Conservation (phyloP, 2,888 invertebrate species). For the Spicauda simplicius region DNA sequence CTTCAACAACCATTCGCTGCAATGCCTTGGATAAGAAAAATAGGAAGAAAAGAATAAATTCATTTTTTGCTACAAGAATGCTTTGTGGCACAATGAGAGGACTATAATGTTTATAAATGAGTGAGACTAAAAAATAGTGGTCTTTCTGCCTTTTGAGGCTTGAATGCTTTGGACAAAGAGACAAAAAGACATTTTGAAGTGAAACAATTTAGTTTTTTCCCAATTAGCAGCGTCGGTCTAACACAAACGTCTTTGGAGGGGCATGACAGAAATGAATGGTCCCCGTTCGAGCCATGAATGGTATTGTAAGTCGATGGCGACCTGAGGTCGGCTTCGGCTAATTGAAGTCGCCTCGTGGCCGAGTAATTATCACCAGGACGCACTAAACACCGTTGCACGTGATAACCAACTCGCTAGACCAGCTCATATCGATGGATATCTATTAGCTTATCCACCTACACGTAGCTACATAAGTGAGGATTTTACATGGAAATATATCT, state of each 20-base stretch:
- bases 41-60: constrained; percentile 36
- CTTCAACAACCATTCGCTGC: constrained; percentile 41
- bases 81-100: constrained; percentile 11
- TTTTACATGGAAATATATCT: neutral
- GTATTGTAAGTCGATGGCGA: constrained; percentile 58
- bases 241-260: constrained; percentile 42
- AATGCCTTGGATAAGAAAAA: constrained; percentile 37
- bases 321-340: constrained; percentile 52
- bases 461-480: neutral
- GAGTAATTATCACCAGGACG: constrained; percentile 63
- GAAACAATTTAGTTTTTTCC: constrained; percentile 33
- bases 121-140: constrained; percentile 1
- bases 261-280: constrained; percentile 64
- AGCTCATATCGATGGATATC: constrained; percentile 15
- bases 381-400: constrained; percentile 48
- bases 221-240: constrained; percentile 51
- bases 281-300: constrained; percentile 59
- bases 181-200: constrained; percentile 18
- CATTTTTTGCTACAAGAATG: constrained; percentile 36
- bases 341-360: constrained; percentile 58
- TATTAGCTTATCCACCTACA: neutral
- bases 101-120: constrained; percentile 1
- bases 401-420: constrained; percentile 30
- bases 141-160: constrained; percentile 12
- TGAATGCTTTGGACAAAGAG: constrained; percentile 5